Conservation (phyloP, 1,140 invertebrate genomes). For the Triops cancriformis region DNA sequence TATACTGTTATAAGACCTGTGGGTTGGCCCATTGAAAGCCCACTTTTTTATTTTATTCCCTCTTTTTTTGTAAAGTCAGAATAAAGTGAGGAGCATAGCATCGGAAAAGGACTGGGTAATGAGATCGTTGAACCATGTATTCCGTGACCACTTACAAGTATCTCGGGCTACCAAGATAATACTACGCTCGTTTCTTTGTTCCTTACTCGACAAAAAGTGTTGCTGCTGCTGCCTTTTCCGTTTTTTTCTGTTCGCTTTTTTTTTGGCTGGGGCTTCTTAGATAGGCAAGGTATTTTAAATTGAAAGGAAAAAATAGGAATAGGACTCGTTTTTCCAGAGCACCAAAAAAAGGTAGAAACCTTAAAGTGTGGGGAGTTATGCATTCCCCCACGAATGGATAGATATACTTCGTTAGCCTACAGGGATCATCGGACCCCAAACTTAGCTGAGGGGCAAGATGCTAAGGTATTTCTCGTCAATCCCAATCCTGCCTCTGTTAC, state of each 20-base stretch:
- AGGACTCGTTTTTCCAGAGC: neutral
- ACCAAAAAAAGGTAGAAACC: neutral
- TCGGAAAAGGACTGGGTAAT: constrained; percentile 10
- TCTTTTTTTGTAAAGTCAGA: neutral
- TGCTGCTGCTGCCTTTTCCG: neutral
- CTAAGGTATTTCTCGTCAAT: neutral
- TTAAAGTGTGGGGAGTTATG: neutral
- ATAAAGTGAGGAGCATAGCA: neutral
- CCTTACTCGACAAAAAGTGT: neutral
- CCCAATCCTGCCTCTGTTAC: neutral
- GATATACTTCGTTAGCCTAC: neutral
- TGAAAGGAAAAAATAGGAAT: neutral
- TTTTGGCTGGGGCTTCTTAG: neutral
- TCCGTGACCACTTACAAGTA: constrained; percentile 13
- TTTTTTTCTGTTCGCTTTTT: neutral
- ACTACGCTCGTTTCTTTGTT: neutral
- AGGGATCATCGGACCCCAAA: neutral
- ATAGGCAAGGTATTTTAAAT: neutral
- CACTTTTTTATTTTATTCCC: neutral
- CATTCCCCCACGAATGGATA: neutral
- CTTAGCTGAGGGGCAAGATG: neutral
- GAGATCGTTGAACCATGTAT: constrained; percentile 13
- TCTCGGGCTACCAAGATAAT: constrained; percentile 10
- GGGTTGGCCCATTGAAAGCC: neutral
- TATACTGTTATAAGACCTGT: neutral